Conservation (phyloP, 2,113 vertebrate genomes). For the Engraulis encrasicolus region DNA sequence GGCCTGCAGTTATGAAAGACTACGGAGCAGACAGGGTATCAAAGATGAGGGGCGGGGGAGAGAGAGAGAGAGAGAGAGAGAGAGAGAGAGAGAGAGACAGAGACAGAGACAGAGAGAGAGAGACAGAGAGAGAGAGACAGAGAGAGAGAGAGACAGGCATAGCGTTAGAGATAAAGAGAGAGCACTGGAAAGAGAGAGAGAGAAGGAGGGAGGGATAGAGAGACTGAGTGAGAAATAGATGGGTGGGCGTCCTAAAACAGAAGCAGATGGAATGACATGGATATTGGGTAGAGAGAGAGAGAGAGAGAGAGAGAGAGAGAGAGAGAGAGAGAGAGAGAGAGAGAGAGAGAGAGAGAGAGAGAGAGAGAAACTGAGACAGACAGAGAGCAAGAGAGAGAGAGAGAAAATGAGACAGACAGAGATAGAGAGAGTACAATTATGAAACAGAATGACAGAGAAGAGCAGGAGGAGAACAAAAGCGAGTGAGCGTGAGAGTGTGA, state of each 20-base stretch:
- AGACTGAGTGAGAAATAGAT: not conserved
- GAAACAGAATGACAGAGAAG: not conserved
- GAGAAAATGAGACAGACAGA: not conserved
- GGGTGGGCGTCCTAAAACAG: not conserved
- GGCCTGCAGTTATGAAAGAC: not conserved
- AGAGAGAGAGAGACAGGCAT: not conserved
- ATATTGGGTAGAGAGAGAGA: not conserved
- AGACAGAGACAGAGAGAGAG: not conserved
- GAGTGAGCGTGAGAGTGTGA: not conserved
- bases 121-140: not conserved
- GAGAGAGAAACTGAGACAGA: no score
- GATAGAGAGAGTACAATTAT: not conserved
- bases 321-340: not conserved
- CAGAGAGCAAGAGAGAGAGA: no score
- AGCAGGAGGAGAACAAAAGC: not conserved
- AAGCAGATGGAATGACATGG: not conserved
- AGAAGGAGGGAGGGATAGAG: not conserved
- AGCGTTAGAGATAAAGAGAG: not conserved
- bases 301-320: not conserved
- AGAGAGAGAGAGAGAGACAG: not conserved
- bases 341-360: not conserved
- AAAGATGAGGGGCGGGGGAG: no score
- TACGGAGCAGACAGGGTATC: not conserved
- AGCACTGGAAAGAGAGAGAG: not conserved
- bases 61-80: not conserved